A percentile compares a stretch with the other conserved stretches of the same genome.
phyloP scores from a whole-genome alignment of 2,113 vertebrate genomes.

The Chionodraco myersi region DNA sequence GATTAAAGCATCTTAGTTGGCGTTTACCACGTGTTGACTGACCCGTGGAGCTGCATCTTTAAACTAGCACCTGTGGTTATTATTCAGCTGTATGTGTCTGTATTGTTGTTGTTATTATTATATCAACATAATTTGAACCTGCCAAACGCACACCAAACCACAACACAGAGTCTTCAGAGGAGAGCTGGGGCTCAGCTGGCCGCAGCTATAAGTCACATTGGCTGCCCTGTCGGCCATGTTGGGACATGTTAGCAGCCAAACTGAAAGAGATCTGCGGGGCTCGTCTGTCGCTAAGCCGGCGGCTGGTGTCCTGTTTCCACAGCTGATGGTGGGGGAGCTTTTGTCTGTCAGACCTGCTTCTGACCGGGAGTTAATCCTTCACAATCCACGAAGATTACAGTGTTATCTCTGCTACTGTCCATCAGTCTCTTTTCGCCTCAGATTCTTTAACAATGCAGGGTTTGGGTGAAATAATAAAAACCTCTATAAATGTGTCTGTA shows the following conservation, averaged over 20 bases:
- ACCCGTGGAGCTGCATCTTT: not conserved
- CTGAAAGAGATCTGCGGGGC: constrained; percentile 45
- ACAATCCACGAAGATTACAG: constrained; percentile 74
- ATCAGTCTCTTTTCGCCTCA: constrained; percentile 16
- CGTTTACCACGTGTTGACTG: too few species aligned
- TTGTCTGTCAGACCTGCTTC: constrained; percentile 62
- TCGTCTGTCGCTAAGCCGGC: constrained; percentile 65
- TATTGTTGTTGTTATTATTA: too few species aligned
- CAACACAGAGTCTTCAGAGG: not conserved
- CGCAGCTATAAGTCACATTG: not conserved
- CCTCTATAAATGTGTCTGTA: not conserved
- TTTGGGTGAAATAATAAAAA: not conserved
- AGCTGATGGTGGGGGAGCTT: constrained; percentile 66
- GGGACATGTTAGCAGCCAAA: constrained; percentile 35
- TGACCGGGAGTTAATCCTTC: constrained; percentile 67
- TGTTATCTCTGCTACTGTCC: constrained; percentile 6
- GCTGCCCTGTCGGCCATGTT: constrained; percentile 19
- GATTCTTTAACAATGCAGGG: constrained; percentile 3
- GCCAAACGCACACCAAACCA: not conserved
- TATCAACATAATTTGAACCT: not conserved
- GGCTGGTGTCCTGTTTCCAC: constrained; percentile 68
- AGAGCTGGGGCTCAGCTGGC: constrained; percentile 40
- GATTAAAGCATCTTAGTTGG: too few species aligned
- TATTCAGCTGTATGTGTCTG: not conserved
- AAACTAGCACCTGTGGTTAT: not conserved